These are phyloP conservation scores for Otus scops DNA, from an alignment of 2,797 vertebrate genomes.

Conservation along the genomic window DNA sequence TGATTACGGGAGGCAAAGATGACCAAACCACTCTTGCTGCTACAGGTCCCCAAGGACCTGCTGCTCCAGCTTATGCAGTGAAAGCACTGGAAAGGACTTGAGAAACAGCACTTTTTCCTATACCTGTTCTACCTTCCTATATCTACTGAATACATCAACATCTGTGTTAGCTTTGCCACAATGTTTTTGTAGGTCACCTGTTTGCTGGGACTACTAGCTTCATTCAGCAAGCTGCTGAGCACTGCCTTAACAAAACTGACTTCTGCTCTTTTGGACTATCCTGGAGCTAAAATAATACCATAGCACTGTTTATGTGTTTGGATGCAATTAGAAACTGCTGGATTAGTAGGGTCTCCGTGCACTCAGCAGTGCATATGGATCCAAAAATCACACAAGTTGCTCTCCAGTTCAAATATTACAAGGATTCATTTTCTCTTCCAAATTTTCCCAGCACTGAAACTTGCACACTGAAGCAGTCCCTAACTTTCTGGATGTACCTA, in stretches of 20 bases:
- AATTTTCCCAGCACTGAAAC: neutral
- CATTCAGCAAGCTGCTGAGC: neutral
- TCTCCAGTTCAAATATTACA: neutral
- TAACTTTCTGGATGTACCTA: neutral
- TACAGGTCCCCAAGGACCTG: neutral
- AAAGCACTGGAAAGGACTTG: neutral
- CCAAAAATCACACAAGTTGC: neutral
- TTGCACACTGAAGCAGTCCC: neutral
- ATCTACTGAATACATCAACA: neutral
- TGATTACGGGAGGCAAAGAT: neutral
- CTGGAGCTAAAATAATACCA: neutral
- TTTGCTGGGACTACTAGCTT: neutral
- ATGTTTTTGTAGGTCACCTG: neutral
- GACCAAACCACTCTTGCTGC: neutral
- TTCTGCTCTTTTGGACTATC: neutral
- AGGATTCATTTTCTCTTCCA: neutral
- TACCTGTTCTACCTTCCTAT: neutral
- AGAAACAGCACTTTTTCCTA: neutral
- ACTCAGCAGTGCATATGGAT: neutral
- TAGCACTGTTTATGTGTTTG: neutral
- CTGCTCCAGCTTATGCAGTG: neutral
- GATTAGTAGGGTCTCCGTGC: neutral
- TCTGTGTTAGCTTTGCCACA: neutral
- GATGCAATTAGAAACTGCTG: neutral
- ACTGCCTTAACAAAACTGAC: neutral